A percentile compares a stretch with the other conserved stretches of the same genome.
Conservation (phyloP, 2,888 invertebrate species). For the Cheilosia scutellata region DNA sequence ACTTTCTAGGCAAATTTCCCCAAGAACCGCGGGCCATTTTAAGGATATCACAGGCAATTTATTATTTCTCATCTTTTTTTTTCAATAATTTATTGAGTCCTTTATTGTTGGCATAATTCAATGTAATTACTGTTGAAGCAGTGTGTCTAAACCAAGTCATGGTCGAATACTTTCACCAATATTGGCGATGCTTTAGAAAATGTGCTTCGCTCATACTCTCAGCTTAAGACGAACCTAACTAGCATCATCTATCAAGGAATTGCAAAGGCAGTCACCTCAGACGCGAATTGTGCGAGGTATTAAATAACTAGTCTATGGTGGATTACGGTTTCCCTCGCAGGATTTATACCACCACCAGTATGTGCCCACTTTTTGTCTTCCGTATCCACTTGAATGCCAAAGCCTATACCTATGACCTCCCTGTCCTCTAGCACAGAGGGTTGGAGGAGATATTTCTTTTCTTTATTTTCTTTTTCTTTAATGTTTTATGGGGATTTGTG, state of each 20-base stretch:
- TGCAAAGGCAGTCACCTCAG: slow-evolving; percentile 33
- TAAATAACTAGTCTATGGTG: slow-evolving; percentile 67
- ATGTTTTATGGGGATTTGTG: slow-evolving; percentile 28
- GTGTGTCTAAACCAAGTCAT: slow-evolving; percentile 31
- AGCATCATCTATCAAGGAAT: slow-evolving; percentile 21
- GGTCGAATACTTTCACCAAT: slow-evolving; percentile 19
- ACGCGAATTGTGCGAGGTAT: slow-evolving; percentile 54
- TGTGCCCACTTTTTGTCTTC: slow-evolving; percentile 3
- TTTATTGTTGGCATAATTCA: slow-evolving; percentile 62
- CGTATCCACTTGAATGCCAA: slow-evolving; percentile 17
- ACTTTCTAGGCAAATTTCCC: slow-evolving; percentile 1
- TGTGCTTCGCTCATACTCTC: neutral
- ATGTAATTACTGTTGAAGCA: slow-evolving; percentile 46
- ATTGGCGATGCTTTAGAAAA: slow-evolving; percentile 3
- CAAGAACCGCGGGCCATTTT: neutral
- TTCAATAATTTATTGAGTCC: slow-evolving; percentile 54
- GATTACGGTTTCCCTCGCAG: slow-evolving; percentile 45
- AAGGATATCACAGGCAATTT: slow-evolving; percentile 18
- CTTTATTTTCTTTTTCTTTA: slow-evolving; percentile 7
- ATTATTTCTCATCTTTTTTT: slow-evolving; percentile 25
- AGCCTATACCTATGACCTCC: slow-evolving; percentile 47
- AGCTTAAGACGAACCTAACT: slow-evolving; percentile 7
- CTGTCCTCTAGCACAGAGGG: slow-evolving; percentile 16
- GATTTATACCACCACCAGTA: slow-evolving; percentile 22
- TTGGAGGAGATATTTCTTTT: slow-evolving; percentile 6